Conservation (phyloP, 1,140 invertebrate species). For the Stegodyphus dumicola region DNA sequence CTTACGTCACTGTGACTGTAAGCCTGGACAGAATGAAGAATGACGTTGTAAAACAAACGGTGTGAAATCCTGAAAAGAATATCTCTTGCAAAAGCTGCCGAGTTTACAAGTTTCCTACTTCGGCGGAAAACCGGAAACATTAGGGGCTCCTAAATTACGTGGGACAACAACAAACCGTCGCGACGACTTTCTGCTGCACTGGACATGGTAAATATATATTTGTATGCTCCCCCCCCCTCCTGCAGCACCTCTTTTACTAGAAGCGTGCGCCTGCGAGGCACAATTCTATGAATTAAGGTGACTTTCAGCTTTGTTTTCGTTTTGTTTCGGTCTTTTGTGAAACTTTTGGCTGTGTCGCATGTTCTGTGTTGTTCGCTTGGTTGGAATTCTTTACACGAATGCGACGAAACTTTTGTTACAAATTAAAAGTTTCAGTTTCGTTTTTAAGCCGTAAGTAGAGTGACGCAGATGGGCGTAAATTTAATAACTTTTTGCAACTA, state of each 20-base stretch:
- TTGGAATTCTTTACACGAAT: not conserved
- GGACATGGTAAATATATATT: conserved; percentile 58
- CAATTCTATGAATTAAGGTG: conserved; percentile 1
- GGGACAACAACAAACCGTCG: conserved; percentile 6
- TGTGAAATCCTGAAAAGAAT: conserved; percentile 19
- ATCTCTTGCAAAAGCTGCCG: conserved; percentile 33
- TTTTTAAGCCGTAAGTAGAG: too few relatives aligned
- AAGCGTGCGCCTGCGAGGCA: not conserved
- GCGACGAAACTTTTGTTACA: not conserved
- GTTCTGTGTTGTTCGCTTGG: not conserved
- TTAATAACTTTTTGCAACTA: too few relatives aligned
- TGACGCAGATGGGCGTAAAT: too few relatives aligned
- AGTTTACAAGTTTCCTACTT: conserved; percentile 49
- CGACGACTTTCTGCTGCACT: conserved; percentile 35
- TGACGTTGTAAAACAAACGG: conserved; percentile 46
- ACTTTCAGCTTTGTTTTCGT: not conserved
- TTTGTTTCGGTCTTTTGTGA: not conserved
- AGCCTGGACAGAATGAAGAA: conserved; percentile 3
- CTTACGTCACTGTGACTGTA: conserved; percentile 30
- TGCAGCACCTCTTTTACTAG: not conserved
- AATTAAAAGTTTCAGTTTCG: not conserved
- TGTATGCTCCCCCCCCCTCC: conserved; percentile 6
- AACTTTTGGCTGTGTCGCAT: not conserved
- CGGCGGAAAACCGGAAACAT: conserved; percentile 44
- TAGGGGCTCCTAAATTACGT: conserved; percentile 48